Conservation (phyloP, 2,888 invertebrate species). For the Girardia tigrina region DNA sequence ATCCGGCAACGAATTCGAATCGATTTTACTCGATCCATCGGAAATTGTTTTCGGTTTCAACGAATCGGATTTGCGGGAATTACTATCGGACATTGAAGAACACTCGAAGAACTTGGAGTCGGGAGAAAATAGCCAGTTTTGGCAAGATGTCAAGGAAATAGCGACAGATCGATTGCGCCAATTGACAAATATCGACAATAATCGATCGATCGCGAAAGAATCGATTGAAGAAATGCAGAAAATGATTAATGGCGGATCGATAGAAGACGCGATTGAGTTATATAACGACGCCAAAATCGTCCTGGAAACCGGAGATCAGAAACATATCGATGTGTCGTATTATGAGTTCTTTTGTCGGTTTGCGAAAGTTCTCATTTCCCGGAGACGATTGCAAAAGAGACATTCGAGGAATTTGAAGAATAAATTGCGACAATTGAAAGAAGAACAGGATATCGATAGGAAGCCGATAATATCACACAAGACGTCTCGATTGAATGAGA, state of each 20-base stretch:
- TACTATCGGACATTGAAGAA: constrained; percentile 71
- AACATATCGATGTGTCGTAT: constrained; percentile 53
- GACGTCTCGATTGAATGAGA: constrained; percentile 44
- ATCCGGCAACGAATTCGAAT: constrained; percentile 71
- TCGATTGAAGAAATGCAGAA: constrained; percentile 2
- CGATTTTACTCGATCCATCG: constrained; percentile 60
- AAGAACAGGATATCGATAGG: constrained; percentile 25
- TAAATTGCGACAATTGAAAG: constrained; percentile 65
- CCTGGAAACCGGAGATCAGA: constrained; percentile 34
- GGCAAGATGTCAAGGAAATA: constrained; percentile 87
- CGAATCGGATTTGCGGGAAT: constrained; percentile 77
- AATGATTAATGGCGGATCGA: neutral
- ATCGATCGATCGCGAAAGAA: constrained; percentile 40
- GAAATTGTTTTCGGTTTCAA: constrained; percentile 57
- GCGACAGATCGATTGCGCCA: constrained; percentile 64
- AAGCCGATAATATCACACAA: neutral
- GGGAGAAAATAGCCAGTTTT: constrained; percentile 73
- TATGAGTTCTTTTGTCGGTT: constrained; percentile 93
- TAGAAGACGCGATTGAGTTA: neutral
- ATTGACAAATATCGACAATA: constrained; percentile 41
- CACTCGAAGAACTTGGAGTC: constrained; percentile 70
- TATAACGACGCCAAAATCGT: neutral
- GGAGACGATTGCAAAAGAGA: constrained; percentile 73
- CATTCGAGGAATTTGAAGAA: constrained; percentile 75
- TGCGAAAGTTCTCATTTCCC: constrained; percentile 82